Percentiles rank a stretch among this genome's conserved stretches.
These are phyloP conservation scores for Solen grandis DNA, from an alignment of 1,140 invertebrate species.

Conservation along the genomic window DNA sequence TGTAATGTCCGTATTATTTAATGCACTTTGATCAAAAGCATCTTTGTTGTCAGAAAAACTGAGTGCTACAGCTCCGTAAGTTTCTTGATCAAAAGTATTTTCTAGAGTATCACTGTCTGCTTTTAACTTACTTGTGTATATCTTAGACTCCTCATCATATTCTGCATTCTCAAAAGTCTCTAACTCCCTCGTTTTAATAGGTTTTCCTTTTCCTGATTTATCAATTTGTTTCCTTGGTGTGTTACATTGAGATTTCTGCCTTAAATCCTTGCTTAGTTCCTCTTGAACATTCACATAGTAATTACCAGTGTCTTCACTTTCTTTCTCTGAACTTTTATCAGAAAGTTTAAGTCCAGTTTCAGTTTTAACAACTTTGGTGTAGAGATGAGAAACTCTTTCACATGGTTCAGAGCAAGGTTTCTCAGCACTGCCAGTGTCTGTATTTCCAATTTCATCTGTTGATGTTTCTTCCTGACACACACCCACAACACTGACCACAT, in stretches of 20 bases:
- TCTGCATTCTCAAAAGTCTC: not conserved
- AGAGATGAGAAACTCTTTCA: too few species aligned
- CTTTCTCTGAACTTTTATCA: not conserved
- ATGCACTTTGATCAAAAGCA: not conserved
- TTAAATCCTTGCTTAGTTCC: not conserved
- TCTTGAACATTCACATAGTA: not conserved
- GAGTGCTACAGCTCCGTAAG: not conserved
- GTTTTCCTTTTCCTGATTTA: not conserved
- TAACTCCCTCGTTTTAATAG: not conserved
- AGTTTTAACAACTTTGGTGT: too few species aligned
- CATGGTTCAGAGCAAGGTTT: too few species aligned
- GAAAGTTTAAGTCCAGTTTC: not conserved
- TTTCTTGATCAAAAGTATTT: not conserved
- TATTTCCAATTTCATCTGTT: not conserved
- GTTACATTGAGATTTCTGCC: not conserved
- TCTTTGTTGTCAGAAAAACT: not conserved
- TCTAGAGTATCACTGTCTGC: not conserved
- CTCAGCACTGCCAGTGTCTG: too few species aligned
- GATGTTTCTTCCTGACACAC: not conserved
- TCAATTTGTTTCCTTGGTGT: not conserved
- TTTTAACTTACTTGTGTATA: not conserved
- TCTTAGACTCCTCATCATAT: not conserved
- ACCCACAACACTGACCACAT: not conserved
- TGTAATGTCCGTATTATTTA: not conserved
- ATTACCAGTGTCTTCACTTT: not conserved